Evolutionary conservation across 2,888 invertebrate genomes (phyloP).

Genomic region (Dysmachus trigonus): DNA sequence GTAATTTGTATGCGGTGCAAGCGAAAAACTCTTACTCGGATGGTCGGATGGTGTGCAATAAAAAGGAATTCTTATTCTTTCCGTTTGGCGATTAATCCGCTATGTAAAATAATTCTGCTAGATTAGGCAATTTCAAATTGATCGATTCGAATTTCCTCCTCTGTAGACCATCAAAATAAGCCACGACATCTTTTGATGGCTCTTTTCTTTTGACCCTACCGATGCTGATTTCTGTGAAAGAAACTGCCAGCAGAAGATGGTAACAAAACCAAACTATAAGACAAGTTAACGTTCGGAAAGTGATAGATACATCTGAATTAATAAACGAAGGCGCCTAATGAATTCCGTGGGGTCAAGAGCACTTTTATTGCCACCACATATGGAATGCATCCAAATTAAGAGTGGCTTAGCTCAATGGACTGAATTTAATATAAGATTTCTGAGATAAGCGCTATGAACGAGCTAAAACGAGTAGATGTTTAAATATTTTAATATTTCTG

Average conservation of each 20-base stretch:
- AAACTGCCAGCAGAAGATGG: neutral
- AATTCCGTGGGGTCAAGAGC: neutral
- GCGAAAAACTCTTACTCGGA: neutral
- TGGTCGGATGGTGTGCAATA: too few species aligned
- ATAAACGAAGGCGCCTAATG: neutral
- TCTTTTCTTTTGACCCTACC: neutral
- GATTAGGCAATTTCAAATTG: neutral
- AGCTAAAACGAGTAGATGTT: too few species aligned
- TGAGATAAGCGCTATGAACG: neutral
- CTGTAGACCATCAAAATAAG: neutral
- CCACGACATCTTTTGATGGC: neutral
- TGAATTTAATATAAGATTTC: neutral
- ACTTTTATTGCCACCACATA: neutral
- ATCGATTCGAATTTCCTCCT: neutral
- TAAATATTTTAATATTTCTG: too few species aligned
- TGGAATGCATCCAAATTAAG: neutral
- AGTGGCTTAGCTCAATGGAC: neutral
- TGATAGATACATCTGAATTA: neutral
- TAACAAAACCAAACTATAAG: neutral
- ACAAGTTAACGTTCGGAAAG: neutral
- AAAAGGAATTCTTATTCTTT: neutral
- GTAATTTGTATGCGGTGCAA: neutral
- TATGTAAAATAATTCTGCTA: neutral
- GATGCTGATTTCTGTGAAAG: neutral
- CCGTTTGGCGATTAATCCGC: neutral